Evolutionary conservation across 2,888 invertebrate genomes (phyloP).

Genomic region (Habrosyne pyritoides): DNA sequence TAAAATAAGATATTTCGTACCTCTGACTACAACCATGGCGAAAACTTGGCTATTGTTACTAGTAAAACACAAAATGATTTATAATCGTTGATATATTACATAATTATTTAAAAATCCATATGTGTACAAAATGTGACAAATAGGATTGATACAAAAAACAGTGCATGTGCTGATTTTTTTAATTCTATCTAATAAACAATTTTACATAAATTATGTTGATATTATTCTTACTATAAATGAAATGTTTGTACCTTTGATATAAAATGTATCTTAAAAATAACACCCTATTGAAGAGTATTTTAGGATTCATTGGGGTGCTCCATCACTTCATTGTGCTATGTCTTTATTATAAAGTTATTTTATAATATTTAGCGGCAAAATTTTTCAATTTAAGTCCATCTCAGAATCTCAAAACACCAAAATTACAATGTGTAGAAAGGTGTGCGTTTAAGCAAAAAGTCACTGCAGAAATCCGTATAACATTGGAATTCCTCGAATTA

Average conservation of each 20-base stretch:
- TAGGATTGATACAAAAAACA: background rate
- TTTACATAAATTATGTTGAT: background rate
- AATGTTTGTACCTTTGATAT: background rate
- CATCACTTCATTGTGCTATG: background rate
- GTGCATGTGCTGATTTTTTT: background rate
- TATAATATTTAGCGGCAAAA: background rate
- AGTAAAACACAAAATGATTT: background rate
- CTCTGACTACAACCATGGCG: background rate
- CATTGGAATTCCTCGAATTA: background rate
- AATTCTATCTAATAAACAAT: background rate
- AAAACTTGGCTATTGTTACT: background rate
- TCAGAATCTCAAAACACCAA: background rate
- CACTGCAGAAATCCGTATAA: no score
- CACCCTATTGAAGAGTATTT: background rate
- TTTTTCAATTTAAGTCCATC: no score
- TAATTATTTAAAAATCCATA: background rate
- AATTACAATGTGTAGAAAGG: background rate
- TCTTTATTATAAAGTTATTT: background rate
- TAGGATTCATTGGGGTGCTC: background rate
- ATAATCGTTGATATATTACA: background rate
- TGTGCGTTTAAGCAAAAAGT: no score
- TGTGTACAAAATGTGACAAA: background rate
- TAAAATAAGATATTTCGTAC: conserved; percentile 12
- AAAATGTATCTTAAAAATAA: background rate
- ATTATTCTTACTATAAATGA: conserved; percentile 1